phyloP scores from a whole-genome alignment of 1,140 invertebrate species.

The Geopemphigus sp. region DNA sequence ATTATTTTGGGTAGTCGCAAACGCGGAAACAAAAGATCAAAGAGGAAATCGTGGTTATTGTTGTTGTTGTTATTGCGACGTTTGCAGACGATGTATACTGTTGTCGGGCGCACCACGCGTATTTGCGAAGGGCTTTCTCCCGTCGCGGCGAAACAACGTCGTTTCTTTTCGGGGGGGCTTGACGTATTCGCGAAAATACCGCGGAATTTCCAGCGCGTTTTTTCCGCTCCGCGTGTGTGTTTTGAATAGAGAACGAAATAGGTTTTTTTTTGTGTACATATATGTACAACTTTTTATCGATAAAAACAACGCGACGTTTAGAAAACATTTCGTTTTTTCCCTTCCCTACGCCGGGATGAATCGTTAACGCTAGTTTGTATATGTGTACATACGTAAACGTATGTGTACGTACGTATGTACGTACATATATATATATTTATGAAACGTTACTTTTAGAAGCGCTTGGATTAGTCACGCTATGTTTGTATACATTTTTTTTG shows the following conservation, averaged over 20 bases:
- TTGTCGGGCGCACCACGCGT: neutral
- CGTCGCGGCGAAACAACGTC: neutral
- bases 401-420: neutral
- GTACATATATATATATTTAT: neutral
- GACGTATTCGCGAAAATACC: neutral
- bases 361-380: neutral
- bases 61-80: no score
- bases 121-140: neutral
- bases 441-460: conserved; percentile 23
- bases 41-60: no score
- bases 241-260: neutral
- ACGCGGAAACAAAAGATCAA: no score
- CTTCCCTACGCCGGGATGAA: no score
- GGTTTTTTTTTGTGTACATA: no score
- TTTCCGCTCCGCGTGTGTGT: neutral
- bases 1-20: no score
- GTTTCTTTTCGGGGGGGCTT: neutral
- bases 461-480: conserved; percentile 38
- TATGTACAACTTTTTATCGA: neutral
- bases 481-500: conserved; percentile 18
- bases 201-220: neutral
- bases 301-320: neutral
- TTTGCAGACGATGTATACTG: no score
- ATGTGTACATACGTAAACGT: no score
- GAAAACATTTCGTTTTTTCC: neutral